Evolutionary conservation across 2,797 vertebrate species (phyloP).

Genomic region (Sebastes flavidus): DNA sequence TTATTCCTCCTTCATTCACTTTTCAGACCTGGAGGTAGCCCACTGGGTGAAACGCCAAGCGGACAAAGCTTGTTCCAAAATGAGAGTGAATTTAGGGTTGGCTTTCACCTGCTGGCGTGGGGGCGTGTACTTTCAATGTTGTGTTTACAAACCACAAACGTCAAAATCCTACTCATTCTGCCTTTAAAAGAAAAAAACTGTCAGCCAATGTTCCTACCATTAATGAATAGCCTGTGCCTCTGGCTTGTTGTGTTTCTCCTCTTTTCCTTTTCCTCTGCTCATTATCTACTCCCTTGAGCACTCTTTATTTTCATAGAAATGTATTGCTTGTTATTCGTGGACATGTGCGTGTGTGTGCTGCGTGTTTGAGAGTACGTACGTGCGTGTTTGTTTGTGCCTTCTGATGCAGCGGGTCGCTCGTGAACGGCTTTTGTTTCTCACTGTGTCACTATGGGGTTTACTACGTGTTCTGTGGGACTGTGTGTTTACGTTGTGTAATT

Average conservation of each 20-base stretch:
- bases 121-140: background rate
- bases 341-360: background rate
- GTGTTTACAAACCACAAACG: background rate
- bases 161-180: background rate
- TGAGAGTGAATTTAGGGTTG: background rate
- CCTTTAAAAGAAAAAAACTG: background rate
- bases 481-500: slow-evolving; percentile 29
- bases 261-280: slow-evolving; percentile 5
- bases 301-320: slow-evolving; percentile 25
- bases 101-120: background rate
- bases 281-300: slow-evolving; percentile 19
- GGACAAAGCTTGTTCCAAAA: background rate
- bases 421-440: slow-evolving; percentile 18
- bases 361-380: background rate
- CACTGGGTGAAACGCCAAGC: background rate
- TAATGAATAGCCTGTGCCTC: background rate
- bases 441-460: slow-evolving; percentile 19
- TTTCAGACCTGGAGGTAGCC: no score
- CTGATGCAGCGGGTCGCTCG: background rate
- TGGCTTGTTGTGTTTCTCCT: slow-evolving; percentile 3
- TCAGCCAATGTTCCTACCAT: background rate
- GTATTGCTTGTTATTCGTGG: slow-evolving; percentile 7
- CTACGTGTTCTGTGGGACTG: slow-evolving; percentile 1
- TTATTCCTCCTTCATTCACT: no score
- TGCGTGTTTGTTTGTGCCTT: background rate